Evolutionary conservation across 2,113 vertebrate species (phyloP), one percentile per base, ranked within the genome.

Genomic region (Coptodon rendalli): DNA sequence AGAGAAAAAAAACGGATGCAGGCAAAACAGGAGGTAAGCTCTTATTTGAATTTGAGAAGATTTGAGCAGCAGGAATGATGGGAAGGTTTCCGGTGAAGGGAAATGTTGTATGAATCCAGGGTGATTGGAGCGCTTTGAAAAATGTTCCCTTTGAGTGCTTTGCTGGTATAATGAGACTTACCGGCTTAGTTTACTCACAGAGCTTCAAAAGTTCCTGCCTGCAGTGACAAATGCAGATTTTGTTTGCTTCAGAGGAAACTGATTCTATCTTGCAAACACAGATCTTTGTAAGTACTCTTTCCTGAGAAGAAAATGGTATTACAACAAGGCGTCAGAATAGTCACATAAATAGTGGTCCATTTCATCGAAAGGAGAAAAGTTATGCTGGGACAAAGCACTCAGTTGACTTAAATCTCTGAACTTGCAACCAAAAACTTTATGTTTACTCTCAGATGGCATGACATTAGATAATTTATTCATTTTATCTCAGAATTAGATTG

Each of bases 1-100:
- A 87, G 45, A 81, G 59, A 76, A 34, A 87, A 79, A 83, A 80
- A 53, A 81, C 14, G 2, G 24, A 83, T 59, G 63, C 16, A 2
- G 10, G 85, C 38, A 43, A 87, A 84, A 85, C 59, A 63, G 85
- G 80, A 86, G 89, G 76, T 91, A 88, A 92, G 88, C 76, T 82
- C 87, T 91, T 56, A 90, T 92, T 89, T 93, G 76, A 92, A 91
- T 93, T 87, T 93, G 73, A 89, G 71, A 80, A 87, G 66, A 85
- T 87, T 84, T 73, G 22, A 86, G 85, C 48, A 80, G 82, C 31
- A 73, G 52, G 80, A 52, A 84, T 87, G 86, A 85, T 54, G 53
- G 63, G 22, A 86, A 36, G 36, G 80, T 84, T 83, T 81, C 40
- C 8, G 4, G 29, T 61, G 59, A 54, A 29, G 29, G 56, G 61